phyloP scores from a whole-genome alignment of 2,113 vertebrate genomes.

The Grantiella picta region DNA sequence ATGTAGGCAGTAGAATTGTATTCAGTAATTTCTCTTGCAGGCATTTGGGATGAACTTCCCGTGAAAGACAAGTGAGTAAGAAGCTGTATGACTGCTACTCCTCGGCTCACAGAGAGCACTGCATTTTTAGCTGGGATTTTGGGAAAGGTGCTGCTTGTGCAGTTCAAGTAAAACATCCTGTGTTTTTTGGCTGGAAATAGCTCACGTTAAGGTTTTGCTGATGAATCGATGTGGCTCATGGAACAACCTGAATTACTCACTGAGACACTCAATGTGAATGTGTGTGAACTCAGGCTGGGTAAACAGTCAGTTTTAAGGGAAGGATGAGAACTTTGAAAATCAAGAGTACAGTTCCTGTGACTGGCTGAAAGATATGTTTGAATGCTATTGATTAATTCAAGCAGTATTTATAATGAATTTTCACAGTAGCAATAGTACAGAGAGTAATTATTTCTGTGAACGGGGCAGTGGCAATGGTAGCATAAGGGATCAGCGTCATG shows the following conservation, averaged over 20 bases:
- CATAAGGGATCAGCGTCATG: fast-evolving
- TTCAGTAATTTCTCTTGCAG: background rate
- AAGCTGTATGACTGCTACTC: background rate
- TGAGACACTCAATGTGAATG: background rate
- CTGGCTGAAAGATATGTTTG: background rate
- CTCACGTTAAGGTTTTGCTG: background rate
- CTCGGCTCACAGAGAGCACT: background rate
- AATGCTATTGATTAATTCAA: background rate
- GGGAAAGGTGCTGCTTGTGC: background rate
- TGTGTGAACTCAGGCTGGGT: background rate
- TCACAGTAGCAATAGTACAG: background rate
- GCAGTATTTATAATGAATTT: background rate
- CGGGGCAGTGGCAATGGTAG: background rate
- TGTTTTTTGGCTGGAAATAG: constrained; percentile 3
- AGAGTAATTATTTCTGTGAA: background rate
- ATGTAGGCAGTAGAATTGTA: background rate
- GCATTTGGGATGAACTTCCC: background rate
- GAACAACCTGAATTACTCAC: background rate
- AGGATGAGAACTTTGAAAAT: background rate
- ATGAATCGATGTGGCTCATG: background rate
- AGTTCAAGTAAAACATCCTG: constrained; percentile 37
- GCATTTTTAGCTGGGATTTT: background rate
- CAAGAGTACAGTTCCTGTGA: background rate
- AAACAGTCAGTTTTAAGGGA: background rate
- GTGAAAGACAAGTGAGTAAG: background rate